Conservation (phyloP, 1,140 invertebrate genomes). For the Carposina sasakii region DNA sequence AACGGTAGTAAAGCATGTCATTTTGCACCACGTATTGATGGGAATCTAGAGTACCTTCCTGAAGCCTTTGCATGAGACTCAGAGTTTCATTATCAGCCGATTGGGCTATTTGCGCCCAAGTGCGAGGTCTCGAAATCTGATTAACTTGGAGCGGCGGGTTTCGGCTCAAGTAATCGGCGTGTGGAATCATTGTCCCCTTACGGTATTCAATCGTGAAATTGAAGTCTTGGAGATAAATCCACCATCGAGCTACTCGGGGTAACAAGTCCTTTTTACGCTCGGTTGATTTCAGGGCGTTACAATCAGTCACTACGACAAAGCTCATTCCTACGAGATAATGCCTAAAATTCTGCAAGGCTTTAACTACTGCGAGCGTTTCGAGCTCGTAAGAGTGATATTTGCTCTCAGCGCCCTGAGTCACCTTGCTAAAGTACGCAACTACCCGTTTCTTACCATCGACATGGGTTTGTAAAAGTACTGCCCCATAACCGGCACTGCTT, state of each 20-base stretch:
- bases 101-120: slow-evolving; percentile 4
- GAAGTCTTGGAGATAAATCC: slow-evolving; percentile 35
- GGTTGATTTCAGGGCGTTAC: slow-evolving; percentile 36
- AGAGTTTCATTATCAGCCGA: slow-evolving; percentile 2
- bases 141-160: slow-evolving; percentile 7
- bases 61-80: neutral
- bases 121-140: neutral
- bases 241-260: slow-evolving; percentile 29
- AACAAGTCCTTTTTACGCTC: slow-evolving; percentile 33
- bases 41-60: neutral
- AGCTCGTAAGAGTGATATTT: slow-evolving; percentile 39
- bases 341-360: slow-evolving; percentile 32
- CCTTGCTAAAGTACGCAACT: slow-evolving; percentile 35
- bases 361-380: slow-evolving; percentile 34
- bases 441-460: slow-evolving; percentile 21
- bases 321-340: slow-evolving; percentile 36
- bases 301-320: slow-evolving; percentile 50
- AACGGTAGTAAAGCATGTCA: slow-evolving; percentile 3
- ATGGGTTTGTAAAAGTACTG: slow-evolving; percentile 24
- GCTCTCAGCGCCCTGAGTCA: slow-evolving; percentile 25
- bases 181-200: slow-evolving; percentile 21
- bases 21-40: neutral
- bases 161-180: slow-evolving; percentile 39
- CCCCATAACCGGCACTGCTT: slow-evolving; percentile 31
- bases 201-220: slow-evolving; percentile 45